Base-by-base conservation (phyloP, 2,113 vertebrate genomes). In the Balaeniceps rex region DNA sequence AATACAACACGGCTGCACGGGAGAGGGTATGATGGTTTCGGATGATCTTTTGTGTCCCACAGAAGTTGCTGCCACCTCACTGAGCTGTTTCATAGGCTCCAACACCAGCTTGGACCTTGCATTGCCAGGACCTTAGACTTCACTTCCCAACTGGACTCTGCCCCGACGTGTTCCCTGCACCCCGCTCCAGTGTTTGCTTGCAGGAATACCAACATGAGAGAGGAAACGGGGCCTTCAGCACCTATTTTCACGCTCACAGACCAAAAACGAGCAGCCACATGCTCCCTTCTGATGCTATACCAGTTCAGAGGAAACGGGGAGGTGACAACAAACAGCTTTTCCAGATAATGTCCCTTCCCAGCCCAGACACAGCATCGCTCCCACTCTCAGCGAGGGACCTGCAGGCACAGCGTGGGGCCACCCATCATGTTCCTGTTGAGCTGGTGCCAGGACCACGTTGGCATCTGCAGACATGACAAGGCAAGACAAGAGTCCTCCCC, bases 1-100 rank as follows among this genome's bases (percentile, higher is more conserved):
- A 4, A 42, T 3, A 28, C 8, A 68, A 12, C n/a, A 28, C 3
- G 0, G 54, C 31, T 76, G 36, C 42, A 68, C 0, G 1, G 76
- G 24, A 66, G 46, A n/a, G 33, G 26, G 7, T 6, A 2, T 1
- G 22, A 60, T 14, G 40, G 55, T 24, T 64, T 11, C 11, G 57
- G 44, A 57, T 28, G 18, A 29, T 25, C 55, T 24, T 71, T 9
- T 13, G 6, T 8, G 12, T 36, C 54, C 31, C 23, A 18, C 11
- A 8, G 12, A 64, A 22, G 31, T 9, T 46, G 44, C 34, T 74
- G 78, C 23, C 69, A 91, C 60, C 28, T 83, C 44, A 4, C 38
- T 21, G n/a, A 70, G 46, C 31, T 44, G 33, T 52, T 95, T 23
- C 68, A 24, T 3, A 34, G 28, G 6, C 78, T 93, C 24, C 66